A percentile compares a stretch with the other conserved stretches of the same genome.
Conservation (phyloP, 53 echinoderm and acorn worm genomes). For the Holothuria scabra region DNA sequence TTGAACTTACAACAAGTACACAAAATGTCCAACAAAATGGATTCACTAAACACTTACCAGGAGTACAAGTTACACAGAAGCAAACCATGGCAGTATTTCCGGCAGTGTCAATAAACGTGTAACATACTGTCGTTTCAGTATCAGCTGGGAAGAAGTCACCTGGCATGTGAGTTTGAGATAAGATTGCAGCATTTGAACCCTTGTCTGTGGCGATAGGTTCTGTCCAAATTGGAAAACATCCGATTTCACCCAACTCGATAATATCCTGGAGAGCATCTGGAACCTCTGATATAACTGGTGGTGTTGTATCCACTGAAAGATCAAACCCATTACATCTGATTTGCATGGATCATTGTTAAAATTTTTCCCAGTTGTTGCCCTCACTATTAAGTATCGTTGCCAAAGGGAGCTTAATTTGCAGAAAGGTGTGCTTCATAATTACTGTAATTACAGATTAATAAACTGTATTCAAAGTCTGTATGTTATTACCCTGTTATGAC, state of each 20-base stretch:
- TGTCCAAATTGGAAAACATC: conserved; percentile 32
- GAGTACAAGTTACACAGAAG: conserved; percentile 6
- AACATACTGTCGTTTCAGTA: not conserved
- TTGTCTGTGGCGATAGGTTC: conserved; percentile 63
- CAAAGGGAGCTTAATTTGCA: no score
- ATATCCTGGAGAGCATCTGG: not conserved
- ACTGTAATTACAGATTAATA: no score
- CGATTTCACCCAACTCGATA: conserved; percentile 8
- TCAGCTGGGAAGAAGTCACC: not conserved
- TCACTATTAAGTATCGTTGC: no score
- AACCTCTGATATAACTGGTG: not conserved
- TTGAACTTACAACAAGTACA: no score
- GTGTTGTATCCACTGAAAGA: conserved; percentile 38
- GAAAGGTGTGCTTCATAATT: no score
- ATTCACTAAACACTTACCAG: not conserved
- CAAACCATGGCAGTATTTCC: conserved; percentile 3
- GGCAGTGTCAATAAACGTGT: not conserved
- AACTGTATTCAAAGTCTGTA: no score
- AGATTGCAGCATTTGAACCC: conserved; percentile 1
- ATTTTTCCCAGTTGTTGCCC: no score
- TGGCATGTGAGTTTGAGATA: not conserved
- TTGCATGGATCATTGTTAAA: no score
- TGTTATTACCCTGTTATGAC: no score
- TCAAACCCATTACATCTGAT: no score
- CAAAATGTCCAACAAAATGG: no score